These are phyloP conservation scores for Drosophila bifasciata DNA, from an alignment of 1,140 invertebrate genomes.

Conservation along the genomic window DNA sequence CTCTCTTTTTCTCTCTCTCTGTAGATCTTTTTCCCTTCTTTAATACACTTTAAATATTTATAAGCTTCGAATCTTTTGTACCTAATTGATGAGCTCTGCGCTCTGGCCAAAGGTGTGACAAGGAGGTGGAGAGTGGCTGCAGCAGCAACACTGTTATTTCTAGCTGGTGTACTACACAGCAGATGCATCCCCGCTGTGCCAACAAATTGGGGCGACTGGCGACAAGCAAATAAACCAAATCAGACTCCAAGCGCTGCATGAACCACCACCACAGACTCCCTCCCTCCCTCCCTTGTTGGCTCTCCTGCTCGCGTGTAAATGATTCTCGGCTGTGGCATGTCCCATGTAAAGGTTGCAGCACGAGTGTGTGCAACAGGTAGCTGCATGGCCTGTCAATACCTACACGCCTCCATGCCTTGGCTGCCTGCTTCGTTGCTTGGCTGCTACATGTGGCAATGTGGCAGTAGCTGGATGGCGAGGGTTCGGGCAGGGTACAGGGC, in stretches of 20 bases:
- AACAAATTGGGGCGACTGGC: conserved; percentile 73
- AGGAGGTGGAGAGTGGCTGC: not conserved
- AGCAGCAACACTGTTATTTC: not conserved
- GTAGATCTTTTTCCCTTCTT: conserved; percentile 4
- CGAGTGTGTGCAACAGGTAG: conserved; percentile 53
- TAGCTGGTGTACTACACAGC: conserved; percentile 44
- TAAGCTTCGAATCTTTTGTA: conserved; percentile 61
- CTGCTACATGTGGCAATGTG: conserved; percentile 43
- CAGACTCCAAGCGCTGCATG: conserved; percentile 56
- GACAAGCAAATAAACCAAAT: conserved; percentile 82
- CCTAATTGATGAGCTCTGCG: conserved; percentile 71
- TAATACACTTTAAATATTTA: conserved; percentile 75
- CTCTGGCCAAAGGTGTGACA: conserved; percentile 56
- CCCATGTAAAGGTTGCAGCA: conserved; percentile 48
- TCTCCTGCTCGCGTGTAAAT: conserved; percentile 71
- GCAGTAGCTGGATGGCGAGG: conserved; percentile 31
- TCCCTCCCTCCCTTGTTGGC: no score
- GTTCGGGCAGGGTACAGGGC: conserved; percentile 20
- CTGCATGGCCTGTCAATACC: conserved; percentile 69
- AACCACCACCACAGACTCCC: conserved; percentile 2
- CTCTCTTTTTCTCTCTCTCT: no score
- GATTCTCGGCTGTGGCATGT: conserved; percentile 71
- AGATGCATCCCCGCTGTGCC: conserved; percentile 75
- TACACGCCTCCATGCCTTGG: conserved; percentile 69
- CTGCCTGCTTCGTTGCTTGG: conserved; percentile 53